phyloP scores from a whole-genome alignment of 2,797 vertebrate genomes.

The Salarias fasciatus region DNA sequence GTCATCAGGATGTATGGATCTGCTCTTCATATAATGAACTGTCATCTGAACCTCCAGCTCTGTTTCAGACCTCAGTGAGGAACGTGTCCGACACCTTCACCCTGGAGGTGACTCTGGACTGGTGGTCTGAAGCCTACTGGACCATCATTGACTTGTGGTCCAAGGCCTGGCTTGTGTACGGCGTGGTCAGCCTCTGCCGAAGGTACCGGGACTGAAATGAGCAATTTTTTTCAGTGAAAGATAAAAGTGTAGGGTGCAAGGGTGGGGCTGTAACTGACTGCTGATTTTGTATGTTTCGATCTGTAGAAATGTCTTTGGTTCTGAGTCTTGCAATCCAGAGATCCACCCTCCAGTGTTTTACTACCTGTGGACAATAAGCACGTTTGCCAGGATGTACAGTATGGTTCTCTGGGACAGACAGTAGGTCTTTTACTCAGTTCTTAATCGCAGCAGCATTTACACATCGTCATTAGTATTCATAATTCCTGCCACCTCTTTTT shows the following conservation, averaged over 20 bases:
- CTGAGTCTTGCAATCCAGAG: constrained; percentile 67
- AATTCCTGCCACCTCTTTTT: constrained; percentile 3
- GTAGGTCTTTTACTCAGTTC: constrained; percentile 49
- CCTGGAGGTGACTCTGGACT: constrained; percentile 69
- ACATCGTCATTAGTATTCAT: background rate
- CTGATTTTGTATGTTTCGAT: background rate
- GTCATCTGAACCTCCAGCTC: constrained; percentile 37
- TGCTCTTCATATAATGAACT: background rate
- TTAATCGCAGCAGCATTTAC: background rate
- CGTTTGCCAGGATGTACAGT: constrained; percentile 37
- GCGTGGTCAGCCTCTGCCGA: constrained; percentile 35
- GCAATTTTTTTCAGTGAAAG: background rate
- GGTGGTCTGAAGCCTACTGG: constrained; percentile 64
- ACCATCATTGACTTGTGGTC: constrained; percentile 62
- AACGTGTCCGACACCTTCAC: constrained; percentile 60
- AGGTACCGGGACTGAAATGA: constrained; percentile 42
- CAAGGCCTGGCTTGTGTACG: constrained; percentile 52
- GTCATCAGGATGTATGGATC: no score
- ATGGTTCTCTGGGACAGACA: constrained; percentile 47
- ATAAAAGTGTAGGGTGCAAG: background rate
- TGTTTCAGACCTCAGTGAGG: constrained; percentile 54
- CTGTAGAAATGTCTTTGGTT: constrained; percentile 56
- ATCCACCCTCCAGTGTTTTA: constrained; percentile 71
- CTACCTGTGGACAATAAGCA: constrained; percentile 55
- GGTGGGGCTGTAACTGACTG: background rate